These are phyloP conservation scores for Phodopus roborovskii DNA, from an alignment of 2,113 vertebrate species.

Conservation along the genomic window DNA sequence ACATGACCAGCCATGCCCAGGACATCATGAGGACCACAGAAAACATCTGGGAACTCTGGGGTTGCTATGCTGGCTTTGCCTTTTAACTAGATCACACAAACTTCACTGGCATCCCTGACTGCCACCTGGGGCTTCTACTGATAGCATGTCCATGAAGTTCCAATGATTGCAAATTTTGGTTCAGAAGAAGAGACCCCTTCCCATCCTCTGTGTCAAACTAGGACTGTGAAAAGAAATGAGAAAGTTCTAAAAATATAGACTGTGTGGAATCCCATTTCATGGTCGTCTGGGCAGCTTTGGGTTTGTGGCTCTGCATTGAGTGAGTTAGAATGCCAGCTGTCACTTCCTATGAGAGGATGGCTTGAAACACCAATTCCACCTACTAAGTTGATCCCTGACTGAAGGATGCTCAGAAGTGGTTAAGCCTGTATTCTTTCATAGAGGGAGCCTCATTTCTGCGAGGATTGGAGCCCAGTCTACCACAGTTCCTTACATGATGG, in stretches of 20 bases:
- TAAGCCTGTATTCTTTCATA: neutral
- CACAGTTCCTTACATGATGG: neutral
- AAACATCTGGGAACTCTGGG: neutral
- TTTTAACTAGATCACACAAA: neutral
- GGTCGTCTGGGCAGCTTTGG: neutral
- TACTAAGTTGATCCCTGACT: neutral
- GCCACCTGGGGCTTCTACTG: neutral
- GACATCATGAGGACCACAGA: fast-evolving
- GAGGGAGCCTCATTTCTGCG: neutral
- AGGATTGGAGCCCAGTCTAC: neutral
- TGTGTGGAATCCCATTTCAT: constrained; percentile 60
- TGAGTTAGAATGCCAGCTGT: neutral
- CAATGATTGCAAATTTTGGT: neutral
- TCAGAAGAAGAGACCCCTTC: neutral
- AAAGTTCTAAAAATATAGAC: constrained; percentile 73
- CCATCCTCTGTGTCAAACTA: constrained; percentile 50
- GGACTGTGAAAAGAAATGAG: constrained; percentile 39
- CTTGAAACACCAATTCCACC: neutral
- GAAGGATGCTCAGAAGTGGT: neutral
- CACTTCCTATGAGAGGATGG: neutral
- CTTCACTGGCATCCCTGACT: fast-evolving
- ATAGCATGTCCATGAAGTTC: neutral
- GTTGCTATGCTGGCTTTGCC: fast-evolving
- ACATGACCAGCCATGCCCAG: fast-evolving
- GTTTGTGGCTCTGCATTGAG: neutral